Evolutionary conservation across 2,888 invertebrate genomes (phyloP), one percentile per base, ranked within the genome.

Genomic region (Crioceris asparagi): DNA sequence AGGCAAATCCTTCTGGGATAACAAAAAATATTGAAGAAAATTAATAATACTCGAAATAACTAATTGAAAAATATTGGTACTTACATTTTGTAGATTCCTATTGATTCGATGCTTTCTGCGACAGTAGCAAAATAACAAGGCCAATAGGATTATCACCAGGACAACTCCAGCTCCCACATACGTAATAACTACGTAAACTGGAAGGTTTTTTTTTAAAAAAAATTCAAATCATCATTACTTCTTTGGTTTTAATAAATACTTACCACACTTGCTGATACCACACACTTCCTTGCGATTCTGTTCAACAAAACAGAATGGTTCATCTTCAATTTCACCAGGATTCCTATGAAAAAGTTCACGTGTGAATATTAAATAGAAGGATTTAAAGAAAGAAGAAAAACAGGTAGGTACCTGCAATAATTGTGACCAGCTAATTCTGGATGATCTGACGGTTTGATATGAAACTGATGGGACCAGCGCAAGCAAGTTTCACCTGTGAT

Each of bases 251-350:
- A 7, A 7, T 21, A 21, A 26, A 32, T 41, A 65, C 72, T 67
- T 59, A 79, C 80, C 71, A 71, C 96, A 96, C 66, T 83, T 83
- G 12, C 83, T 83, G 50, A 97, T 81, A 53, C 83, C 76, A 64
- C 96, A 97, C 38, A 77, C 65, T 60, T 92, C 90, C 55, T 78
- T 79, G 47, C 79, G 77, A 51, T 75, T 75, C 53, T 79, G 78
- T 41, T 77, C 78, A 11, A 83, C 76, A 50, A 78, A 87, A 66
- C 96, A 97, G 87, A 94, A 97, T 0, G 96, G 96, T 48, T 82
- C 81, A 1, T 70, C 59, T 59, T 85, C 82, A 1, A 74, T 67
- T 18, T 81, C 81, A 16, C 84, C 88, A 21, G 96, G 96, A 65
- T 97, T 96, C 43, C 94, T 79, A 54, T 78, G 83, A 48, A 31